Base-by-base conservation (phyloP, 2,113 vertebrate genomes). In the Lathamus discolor region DNA sequence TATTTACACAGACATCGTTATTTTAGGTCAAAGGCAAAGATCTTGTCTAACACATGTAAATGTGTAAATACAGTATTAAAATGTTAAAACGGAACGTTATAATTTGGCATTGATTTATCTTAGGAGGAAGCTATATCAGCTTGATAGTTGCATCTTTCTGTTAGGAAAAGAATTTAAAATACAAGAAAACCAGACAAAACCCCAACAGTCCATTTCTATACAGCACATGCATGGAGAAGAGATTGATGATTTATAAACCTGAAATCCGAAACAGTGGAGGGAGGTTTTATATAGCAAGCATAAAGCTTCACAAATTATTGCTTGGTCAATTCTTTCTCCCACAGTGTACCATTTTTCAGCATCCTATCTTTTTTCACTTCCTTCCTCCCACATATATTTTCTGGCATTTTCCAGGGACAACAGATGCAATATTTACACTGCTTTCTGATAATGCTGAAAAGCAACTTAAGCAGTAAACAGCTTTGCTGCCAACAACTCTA, bases 301-400 rank as follows among this genome's bases (percentile, higher is more conserved):
- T 93, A 97, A 96, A 96, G 93, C 70, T 86, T 94, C 82, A 94
- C 85, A 97, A 95, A 97, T 92, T 87, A 91, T 88, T 97, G 63
- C 88, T 95, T 54, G 83, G 94, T 76, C 54, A 54, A 39, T 68
- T 72, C 72, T 95, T 77, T 94, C 77, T 95, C 94, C 81, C 82
- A 83, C 70, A 51, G 54, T 17, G 75, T 29, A 84, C 83, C 77
- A 76, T 92, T 97, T 97, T 91, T 95, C 81, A 93, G 86, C 57
- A 31, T 48, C 17, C 1, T 68, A 74, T 96, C 88, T 95, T 95
- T 95, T 95, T 57, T 96, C 69, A 86, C 49, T 67, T 68, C 82
- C 49, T 51, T 89, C 91, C 76, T 96, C 76, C 86, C 83, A 68
- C 63, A 59, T 90, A 94, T 92, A 86, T 96, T 92, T 97, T 83